Base-by-base conservation (phyloP, 2,113 vertebrate genomes). In the Aphelocoma coerulescens region DNA sequence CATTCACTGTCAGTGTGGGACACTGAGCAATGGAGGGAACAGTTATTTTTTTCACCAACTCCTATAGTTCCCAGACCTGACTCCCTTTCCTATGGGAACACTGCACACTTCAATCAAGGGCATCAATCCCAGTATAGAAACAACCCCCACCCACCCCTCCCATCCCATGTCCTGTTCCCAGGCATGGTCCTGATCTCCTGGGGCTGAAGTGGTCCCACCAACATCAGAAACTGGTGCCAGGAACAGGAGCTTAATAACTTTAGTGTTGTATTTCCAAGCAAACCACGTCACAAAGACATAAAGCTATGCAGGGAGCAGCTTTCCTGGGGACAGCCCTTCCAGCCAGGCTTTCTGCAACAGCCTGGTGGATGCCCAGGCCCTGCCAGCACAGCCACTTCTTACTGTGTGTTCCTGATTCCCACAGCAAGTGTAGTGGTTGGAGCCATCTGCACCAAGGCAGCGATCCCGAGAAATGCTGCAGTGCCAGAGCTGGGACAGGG, bases 261-360 rank as follows among this genome's bases (percentile, higher is more conserved):
- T 5, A 74, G 14, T 6, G 39, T 32, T 37, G 27, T 7, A 39
- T 48, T 93, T 79, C 83, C 62, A 65, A 48, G 59, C 33, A 52
- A 51, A 51, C 8, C 37, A 46, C 0, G 0, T 30, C 61, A 43
- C 23, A 57, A 48, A 35, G 30, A 19, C 4, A 7, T 5, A 12
- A 37, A 68, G 58, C 35, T 43, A 4, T 1, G 1, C 1, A 2
- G 27, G 33, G 18, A 43, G 37, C 41, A 52, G 46, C 28, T 82
- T 78, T 71, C n/a, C 74, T 33, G 41, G 43, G 51, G 57, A 35
- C 33, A 90, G 82, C 23, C 14, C 13, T 51, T 57, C 82, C 65
- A 85, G 73, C 16, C 41, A 33, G 33, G 33, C 49, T 68, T 55
- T 39, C 59, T 3, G 7, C 6, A 13, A 87, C 55, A 76, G 86